These are phyloP conservation scores for Drosophila diplacantha DNA, from an alignment of 2,888 invertebrate genomes.

Conservation along the genomic window DNA sequence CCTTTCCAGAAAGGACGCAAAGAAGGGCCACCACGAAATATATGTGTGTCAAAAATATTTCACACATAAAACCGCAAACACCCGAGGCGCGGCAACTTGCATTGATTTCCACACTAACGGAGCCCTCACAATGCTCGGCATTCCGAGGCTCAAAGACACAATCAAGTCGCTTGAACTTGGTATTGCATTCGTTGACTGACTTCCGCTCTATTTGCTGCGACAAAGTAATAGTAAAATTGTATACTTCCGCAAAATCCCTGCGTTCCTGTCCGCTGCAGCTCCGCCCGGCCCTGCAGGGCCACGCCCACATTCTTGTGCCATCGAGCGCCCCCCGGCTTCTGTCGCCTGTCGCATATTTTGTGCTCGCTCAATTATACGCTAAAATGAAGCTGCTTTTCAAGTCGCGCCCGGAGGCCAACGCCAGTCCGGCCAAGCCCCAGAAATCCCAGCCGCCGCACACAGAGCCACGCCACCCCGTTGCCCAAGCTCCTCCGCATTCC, in stretches of 20 bases:
- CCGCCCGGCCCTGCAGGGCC: conserved; percentile 40
- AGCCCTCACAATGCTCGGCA: conserved; percentile 33
- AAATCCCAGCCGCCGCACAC: conserved; percentile 8
- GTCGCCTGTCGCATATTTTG: conserved; percentile 66
- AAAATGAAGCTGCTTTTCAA: conserved; percentile 68
- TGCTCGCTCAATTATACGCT: conserved; percentile 68
- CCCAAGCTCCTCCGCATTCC: conserved; percentile 16
- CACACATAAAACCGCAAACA: conserved; percentile 29
- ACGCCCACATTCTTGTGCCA: conserved; percentile 46
- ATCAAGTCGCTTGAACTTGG: conserved; percentile 54
- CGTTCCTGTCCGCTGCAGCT: conserved; percentile 27
- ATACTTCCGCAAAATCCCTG: conserved; percentile 66
- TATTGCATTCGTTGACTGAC: conserved; percentile 64
- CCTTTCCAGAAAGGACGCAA: background rate
- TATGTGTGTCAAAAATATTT: conserved; percentile 35
- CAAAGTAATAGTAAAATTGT: conserved; percentile 71
- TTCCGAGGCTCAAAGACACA: conserved; percentile 43
- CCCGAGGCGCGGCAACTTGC: conserved; percentile 27
- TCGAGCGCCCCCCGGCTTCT: conserved; percentile 50
- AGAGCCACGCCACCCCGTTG: background rate
- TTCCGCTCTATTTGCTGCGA: conserved; percentile 69
- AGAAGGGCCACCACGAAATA: background rate
- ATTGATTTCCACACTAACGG: conserved; percentile 35
- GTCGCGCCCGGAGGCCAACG: conserved; percentile 47
- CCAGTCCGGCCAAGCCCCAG: conserved; percentile 19